These are phyloP conservation scores for Dendrolimus houi DNA, from an alignment of 2,888 invertebrate species.

Conservation along the genomic window DNA sequence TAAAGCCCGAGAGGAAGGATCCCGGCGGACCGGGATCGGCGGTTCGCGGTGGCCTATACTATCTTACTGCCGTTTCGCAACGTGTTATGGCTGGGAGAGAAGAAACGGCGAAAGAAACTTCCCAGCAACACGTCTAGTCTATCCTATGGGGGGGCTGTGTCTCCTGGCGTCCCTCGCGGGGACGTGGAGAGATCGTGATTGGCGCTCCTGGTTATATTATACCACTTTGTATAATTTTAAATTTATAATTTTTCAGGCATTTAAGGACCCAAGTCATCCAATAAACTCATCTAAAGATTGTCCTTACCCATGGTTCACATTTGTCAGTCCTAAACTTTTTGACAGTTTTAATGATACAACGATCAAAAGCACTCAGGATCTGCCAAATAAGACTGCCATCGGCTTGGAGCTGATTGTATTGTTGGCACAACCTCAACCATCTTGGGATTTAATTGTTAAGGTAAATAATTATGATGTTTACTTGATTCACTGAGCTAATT, in stretches of 20 bases:
- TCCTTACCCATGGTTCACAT: slow-evolving; percentile 82
- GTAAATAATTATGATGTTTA: slow-evolving; percentile 43
- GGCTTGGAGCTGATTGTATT: slow-evolving; percentile 83
- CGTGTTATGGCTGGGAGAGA: too few species aligned
- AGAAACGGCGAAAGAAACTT: too few species aligned
- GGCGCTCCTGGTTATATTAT: too few species aligned
- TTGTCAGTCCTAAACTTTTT: slow-evolving; percentile 80
- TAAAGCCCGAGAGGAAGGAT: too few species aligned
- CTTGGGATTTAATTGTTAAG: slow-evolving; percentile 85
- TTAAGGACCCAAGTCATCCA: slow-evolving; percentile 42
- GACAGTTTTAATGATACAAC: slow-evolving; percentile 49
- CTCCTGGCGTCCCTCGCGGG: too few species aligned
- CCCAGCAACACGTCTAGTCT: too few species aligned
- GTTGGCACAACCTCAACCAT: slow-evolving; percentile 85
- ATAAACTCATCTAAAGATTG: slow-evolving; percentile 36
- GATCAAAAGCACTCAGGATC: slow-evolving; percentile 54
- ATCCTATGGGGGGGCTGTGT: too few species aligned
- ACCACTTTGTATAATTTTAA: too few species aligned
- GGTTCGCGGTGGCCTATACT: too few species aligned
- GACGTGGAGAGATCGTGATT: too few species aligned
- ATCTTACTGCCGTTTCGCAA: too few species aligned
- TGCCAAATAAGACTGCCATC: slow-evolving; percentile 78
- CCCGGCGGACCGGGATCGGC: too few species aligned
- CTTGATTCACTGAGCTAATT: not conserved
- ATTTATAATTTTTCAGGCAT: slow-evolving; percentile 31